A percentile compares a stretch with the other conserved stretches of the same genome.
Evolutionary conservation across 1,140 invertebrate genomes (phyloP).

Genomic region (Sminthurides bifidus): DNA sequence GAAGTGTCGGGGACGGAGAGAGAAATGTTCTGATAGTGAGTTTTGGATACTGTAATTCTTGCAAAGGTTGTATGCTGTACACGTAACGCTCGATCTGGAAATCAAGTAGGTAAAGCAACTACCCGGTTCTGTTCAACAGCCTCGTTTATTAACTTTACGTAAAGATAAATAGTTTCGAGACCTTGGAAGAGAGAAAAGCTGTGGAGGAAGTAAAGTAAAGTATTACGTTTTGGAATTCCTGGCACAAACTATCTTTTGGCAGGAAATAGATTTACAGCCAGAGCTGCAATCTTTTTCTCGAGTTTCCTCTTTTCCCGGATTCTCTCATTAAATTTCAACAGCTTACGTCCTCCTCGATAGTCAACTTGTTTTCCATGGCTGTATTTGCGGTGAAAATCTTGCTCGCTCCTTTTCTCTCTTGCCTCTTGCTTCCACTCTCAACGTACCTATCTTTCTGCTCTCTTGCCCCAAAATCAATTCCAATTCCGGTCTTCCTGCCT

Average conservation of each 20-base stretch:
- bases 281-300: slow-evolving; percentile 12
- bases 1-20: too few species aligned
- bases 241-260: slow-evolving; percentile 7
- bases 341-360: slow-evolving; percentile 10
- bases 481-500: not conserved
- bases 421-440: not conserved
- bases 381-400: not conserved
- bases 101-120: too few species aligned
- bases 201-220: too few species aligned
- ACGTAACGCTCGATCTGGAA: too few species aligned
- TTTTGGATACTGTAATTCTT: too few species aligned
- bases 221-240: too few species aligned
- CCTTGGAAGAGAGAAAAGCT: too few species aligned
- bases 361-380: slow-evolving; percentile 17
- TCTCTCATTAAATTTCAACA: slow-evolving; percentile 23
- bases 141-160: too few species aligned
- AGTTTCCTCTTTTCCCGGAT: slow-evolving; percentile 13
- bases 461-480: not conserved
- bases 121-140: too few species aligned
- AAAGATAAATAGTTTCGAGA: too few species aligned
- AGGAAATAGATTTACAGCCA: slow-evolving; percentile 20
- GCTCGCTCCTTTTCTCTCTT: slow-evolving; percentile 3
- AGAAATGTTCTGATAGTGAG: too few species aligned
- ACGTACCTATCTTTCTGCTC: not conserved
- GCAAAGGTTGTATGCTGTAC: too few species aligned